These are phyloP conservation scores for Apodemia mormo DNA, from an alignment of 2,888 invertebrate genomes.

Conservation along the genomic window DNA sequence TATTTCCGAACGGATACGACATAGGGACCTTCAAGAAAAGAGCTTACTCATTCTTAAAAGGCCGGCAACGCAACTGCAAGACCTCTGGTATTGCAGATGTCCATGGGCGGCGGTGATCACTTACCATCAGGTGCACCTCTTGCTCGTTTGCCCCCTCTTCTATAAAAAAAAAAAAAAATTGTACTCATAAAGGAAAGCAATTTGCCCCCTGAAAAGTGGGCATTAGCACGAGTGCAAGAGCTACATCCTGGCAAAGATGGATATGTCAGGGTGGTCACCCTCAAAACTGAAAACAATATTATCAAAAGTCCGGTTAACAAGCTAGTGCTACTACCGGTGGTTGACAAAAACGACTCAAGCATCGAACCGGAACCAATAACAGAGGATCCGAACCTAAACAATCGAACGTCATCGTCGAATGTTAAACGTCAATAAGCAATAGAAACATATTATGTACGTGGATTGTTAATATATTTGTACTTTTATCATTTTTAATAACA, in stretches of 20 bases:
- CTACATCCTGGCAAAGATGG: conserved; percentile 1
- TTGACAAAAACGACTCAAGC: not conserved
- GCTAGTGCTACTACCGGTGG: not conserved
- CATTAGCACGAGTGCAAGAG: not conserved
- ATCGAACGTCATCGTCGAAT: not conserved
- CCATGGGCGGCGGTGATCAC: no score
- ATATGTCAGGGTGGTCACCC: conserved; percentile 11
- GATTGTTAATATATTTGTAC: no score
- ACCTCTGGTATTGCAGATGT: no score
- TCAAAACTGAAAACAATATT: conserved; percentile 14
- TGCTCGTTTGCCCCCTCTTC: no score
- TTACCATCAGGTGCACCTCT: no score
- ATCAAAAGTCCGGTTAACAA: conserved; percentile 10
- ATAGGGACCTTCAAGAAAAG: no score
- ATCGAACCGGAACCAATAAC: not conserved
- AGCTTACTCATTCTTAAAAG: no score
- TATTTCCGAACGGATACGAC: no score
- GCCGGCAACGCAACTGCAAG: no score
- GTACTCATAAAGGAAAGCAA: not conserved
- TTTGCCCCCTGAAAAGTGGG: not conserved
- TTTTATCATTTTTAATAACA: no score
- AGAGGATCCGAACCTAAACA: not conserved
- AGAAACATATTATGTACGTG: not conserved
- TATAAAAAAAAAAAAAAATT: no score
- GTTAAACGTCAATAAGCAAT: not conserved